phyloP scores from a whole-genome alignment of 2,113 vertebrate species.

The Ciconia stormi region DNA sequence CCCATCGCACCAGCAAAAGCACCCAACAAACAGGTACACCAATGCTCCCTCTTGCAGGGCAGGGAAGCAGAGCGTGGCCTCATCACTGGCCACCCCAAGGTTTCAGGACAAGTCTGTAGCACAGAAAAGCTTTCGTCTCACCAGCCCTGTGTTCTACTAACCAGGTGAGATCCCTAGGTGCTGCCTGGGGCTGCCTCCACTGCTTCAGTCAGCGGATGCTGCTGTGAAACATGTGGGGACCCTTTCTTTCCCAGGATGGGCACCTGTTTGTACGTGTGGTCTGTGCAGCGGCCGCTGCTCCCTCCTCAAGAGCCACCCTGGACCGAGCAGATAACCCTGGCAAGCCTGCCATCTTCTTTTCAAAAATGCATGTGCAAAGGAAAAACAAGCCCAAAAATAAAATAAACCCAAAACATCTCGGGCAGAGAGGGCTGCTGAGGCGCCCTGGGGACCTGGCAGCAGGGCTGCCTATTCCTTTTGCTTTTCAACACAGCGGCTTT shows the following conservation, averaged over 20 bases:
- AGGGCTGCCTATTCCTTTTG: not conserved
- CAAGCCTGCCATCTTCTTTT: not conserved
- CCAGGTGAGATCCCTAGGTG: not conserved
- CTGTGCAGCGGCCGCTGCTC: rapidly evolving
- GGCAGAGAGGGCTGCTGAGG: not conserved
- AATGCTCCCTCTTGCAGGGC: not conserved
- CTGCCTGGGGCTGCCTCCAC: not conserved
- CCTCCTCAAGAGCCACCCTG: not conserved
- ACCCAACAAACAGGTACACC: too few species aligned
- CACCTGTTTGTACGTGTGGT: rapidly evolving
- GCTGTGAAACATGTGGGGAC: rapidly evolving
- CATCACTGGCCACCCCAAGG: rapidly evolving
- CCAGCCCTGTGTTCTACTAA: not conserved
- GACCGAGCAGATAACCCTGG: rapidly evolving
- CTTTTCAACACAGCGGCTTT: not conserved
- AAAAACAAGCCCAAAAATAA: not conserved
- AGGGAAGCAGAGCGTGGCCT: not conserved
- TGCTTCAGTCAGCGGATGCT: rapidly evolving
- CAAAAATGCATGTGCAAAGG: not conserved
- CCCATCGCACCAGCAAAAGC: not conserved
- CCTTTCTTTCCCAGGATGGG: not conserved
- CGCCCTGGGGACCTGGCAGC: not conserved
- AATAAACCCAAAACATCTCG: not conserved
- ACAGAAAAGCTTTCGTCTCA: not conserved
- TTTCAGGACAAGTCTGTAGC: not conserved